A percentile compares a stretch with the other conserved stretches of the same genome.
Conservation (phyloP, 2,113 vertebrate species). For the Leuciscus idus region DNA sequence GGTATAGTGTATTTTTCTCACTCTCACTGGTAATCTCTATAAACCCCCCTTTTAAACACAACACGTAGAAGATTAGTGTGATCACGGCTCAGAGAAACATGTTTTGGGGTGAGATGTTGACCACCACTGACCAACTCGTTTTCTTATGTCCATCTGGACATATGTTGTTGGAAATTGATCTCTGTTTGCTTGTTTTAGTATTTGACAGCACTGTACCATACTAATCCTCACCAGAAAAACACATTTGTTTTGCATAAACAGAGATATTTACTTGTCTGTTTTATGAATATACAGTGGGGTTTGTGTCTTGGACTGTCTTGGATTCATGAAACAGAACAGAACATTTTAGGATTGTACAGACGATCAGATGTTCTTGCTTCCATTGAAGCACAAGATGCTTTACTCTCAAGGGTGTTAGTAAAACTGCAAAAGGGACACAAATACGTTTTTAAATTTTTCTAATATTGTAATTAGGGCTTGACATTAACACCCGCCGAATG, state of each 20-base stretch:
- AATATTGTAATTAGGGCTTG: no score
- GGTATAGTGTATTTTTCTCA: not conserved
- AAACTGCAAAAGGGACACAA: no score
- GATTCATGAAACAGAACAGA: not conserved
- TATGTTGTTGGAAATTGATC: conserved; percentile 57
- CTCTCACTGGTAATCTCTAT: conserved; percentile 59
- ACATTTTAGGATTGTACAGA: not conserved
- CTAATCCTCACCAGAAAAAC: conserved; percentile 32
- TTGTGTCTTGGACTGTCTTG: not conserved
- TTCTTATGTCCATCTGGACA: conserved; percentile 65
- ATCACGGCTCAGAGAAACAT: conserved; percentile 66
- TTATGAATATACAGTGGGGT: not conserved
- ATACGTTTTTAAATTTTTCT: no score
- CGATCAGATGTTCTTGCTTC: not conserved
- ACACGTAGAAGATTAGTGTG: conserved; percentile 17
- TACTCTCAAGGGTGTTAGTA: no score
- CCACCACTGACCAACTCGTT: conserved; percentile 68
- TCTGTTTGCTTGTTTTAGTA: not conserved
- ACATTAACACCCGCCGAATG: no score
- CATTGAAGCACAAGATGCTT: not conserved
- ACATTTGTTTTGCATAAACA: conserved; percentile 34
- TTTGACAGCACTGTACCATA: not conserved
- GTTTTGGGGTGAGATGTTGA: conserved; percentile 64
- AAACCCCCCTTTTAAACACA: conserved; percentile 65
- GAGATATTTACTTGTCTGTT: conserved; percentile 8